phyloP scores from a whole-genome alignment of 2,888 invertebrate genomes.

The Xylota segnis region DNA sequence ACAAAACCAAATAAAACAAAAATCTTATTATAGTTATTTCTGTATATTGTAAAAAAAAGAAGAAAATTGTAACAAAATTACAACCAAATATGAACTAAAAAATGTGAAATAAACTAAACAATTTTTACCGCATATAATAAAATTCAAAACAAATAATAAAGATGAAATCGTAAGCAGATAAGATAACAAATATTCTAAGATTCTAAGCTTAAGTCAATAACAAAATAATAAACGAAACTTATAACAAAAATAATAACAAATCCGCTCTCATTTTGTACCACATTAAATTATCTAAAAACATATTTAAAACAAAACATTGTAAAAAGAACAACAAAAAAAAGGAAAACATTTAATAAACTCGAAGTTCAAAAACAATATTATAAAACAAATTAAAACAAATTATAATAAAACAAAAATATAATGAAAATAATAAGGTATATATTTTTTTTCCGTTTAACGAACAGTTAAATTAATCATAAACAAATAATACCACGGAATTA shows the following conservation, averaged over 20 bases:
- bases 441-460: constrained; percentile 41
- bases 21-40: constrained; percentile 54
- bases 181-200: constrained; percentile 33
- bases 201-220: constrained; percentile 65
- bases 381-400: constrained; percentile 39
- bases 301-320: constrained; percentile 19
- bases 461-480: constrained; percentile 43
- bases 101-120: constrained; percentile 74
- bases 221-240: constrained; percentile 54
- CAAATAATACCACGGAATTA: constrained; percentile 62
- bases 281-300: constrained; percentile 55
- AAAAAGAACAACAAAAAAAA: constrained; percentile 54
- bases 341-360: constrained; percentile 55
- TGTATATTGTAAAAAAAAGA: constrained; percentile 69
- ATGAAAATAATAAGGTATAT: constrained; percentile 46
- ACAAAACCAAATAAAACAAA: constrained; percentile 49
- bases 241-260: constrained; percentile 47
- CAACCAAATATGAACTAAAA: constrained; percentile 55
- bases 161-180: constrained; percentile 61
- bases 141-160: constrained; percentile 80
- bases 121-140: constrained; percentile 79
- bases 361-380: constrained; percentile 68
- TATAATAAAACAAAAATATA: constrained; percentile 34
- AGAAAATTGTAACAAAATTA: constrained; percentile 39
- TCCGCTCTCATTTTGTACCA: constrained; percentile 75